phyloP scores from a whole-genome alignment of 2,113 vertebrate genomes.

The Strix uralensis region DNA sequence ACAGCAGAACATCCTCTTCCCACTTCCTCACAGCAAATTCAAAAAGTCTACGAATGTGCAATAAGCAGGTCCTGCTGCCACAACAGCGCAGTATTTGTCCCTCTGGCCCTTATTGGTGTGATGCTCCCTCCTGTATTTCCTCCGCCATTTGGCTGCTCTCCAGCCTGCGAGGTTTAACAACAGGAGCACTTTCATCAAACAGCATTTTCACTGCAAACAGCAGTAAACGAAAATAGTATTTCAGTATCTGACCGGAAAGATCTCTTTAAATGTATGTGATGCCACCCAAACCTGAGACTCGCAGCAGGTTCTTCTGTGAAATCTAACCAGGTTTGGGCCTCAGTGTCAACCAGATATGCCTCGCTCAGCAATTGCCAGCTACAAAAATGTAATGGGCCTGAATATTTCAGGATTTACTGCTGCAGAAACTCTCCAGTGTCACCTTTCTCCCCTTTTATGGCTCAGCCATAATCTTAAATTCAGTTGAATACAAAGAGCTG shows the following conservation, averaged over 20 bases:
- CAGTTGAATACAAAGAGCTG: conserved; percentile 72
- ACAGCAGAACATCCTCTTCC: not conserved
- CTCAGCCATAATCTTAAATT: conserved; percentile 62
- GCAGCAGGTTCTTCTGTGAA: not conserved
- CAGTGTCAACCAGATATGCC: not conserved
- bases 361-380: conserved; percentile 37
- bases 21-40: not conserved
- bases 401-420: conserved; percentile 45
- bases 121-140: not conserved
- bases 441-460: conserved; percentile 57
- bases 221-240: not conserved
- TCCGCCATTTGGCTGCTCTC: not conserved
- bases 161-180: not conserved
- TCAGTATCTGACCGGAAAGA: not conserved
- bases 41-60: accelerated
- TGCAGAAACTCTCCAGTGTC: conserved; percentile 42
- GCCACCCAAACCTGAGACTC: not conserved
- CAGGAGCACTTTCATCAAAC: not conserved
- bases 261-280: not conserved
- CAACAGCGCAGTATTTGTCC: not conserved
- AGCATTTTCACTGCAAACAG: not conserved
- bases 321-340: not conserved
- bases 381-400: not conserved
- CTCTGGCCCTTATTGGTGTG: accelerated
- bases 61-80: not conserved